Conservation (phyloP, 2,113 vertebrate species). For the Notothenia coriiceps region DNA sequence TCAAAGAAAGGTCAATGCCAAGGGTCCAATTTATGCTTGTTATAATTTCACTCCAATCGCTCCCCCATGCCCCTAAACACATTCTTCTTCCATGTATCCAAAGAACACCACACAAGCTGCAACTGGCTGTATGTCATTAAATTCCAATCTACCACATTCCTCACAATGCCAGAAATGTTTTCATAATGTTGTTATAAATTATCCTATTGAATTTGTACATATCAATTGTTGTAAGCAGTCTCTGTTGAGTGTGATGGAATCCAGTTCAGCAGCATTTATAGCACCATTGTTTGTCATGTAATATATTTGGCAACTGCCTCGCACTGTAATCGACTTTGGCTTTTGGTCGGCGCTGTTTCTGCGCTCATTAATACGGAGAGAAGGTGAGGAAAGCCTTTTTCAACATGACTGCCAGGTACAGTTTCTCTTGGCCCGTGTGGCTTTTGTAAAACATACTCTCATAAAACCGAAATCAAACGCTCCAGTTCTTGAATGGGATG, state of each 20-base stretch:
- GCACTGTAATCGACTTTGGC: constrained; percentile 44
- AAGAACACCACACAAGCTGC: constrained; percentile 40
- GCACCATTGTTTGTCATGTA: constrained; percentile 42
- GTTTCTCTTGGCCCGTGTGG: constrained; percentile 69
- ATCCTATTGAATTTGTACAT: constrained; percentile 7
- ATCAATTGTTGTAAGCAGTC: background rate
- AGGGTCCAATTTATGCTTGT: constrained; percentile 78
- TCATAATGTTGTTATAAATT: constrained; percentile 2
- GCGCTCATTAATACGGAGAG: constrained; percentile 56
- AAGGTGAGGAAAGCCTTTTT: constrained; percentile 65
- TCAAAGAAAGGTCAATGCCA: constrained; percentile 79
- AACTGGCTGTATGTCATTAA: constrained; percentile 26
- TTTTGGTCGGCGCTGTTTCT: constrained; percentile 41
- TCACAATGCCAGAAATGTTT: constrained; percentile 24
- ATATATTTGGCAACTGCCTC: constrained; percentile 38
- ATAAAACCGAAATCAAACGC: constrained; percentile 74
- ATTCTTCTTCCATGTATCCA: constrained; percentile 49
- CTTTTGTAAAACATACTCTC: constrained; percentile 75
- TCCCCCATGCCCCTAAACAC: constrained; percentile 42
- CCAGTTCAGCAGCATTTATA: constrained; percentile 16
- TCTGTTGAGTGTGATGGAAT: constrained; percentile 24
- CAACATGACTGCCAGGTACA: constrained; percentile 65
- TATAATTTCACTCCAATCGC: constrained; percentile 67
- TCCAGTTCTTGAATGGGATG: constrained; percentile 73
- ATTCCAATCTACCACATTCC: constrained; percentile 14